phyloP scores from a whole-genome alignment of 2,797 vertebrate species.

The Poecile montanus region DNA sequence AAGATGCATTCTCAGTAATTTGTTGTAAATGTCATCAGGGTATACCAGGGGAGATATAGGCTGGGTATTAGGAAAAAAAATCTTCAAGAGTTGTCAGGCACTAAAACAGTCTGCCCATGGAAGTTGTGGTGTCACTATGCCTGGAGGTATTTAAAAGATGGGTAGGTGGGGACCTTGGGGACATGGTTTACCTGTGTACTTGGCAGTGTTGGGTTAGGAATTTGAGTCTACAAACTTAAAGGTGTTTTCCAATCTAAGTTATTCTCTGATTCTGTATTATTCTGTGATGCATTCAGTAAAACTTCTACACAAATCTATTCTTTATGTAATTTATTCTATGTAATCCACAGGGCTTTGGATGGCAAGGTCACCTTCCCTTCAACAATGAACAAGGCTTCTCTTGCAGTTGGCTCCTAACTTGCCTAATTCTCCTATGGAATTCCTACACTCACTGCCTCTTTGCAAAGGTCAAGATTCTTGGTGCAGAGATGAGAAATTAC shows the following conservation, averaged over 20 bases:
- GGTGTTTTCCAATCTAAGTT: not conserved
- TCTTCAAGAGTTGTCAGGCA: not conserved
- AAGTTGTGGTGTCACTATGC: not conserved
- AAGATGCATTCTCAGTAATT: not conserved
- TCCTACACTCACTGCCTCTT: not conserved
- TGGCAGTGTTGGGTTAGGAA: not conserved
- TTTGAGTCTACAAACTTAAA: not conserved
- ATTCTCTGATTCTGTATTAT: not conserved
- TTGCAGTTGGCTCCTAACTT: not conserved
- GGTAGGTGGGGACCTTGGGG: not conserved
- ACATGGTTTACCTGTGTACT: not conserved
- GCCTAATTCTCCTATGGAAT: not conserved
- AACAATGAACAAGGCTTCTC: not conserved
- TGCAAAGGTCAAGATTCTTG: not conserved
- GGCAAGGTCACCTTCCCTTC: not conserved
- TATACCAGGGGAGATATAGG: not conserved
- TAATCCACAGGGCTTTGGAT: not conserved
- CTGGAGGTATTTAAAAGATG: not conserved
- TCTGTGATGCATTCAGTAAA: not conserved
- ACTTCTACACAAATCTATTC: fast-evolving
- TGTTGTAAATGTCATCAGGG: not conserved
- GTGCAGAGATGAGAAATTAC: not conserved
- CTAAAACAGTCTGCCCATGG: not conserved
- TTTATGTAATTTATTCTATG: not conserved
- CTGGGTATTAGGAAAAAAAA: not conserved